Evolutionary conservation across 2,888 invertebrate genomes (phyloP).

Genomic region (Caenorhabditis drosophilae): DNA sequence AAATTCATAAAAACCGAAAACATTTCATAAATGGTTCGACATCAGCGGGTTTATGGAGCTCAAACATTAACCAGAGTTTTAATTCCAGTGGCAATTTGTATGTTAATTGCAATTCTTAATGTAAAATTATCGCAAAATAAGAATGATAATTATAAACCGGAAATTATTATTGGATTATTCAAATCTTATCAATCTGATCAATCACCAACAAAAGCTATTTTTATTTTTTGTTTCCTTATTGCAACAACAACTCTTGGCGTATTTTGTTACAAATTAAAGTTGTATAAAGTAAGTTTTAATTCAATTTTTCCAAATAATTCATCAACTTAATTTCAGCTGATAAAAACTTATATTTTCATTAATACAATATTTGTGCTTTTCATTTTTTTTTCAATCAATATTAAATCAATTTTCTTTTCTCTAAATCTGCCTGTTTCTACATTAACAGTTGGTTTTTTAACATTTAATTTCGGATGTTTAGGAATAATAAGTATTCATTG

Average conservation of each 20-base stretch:
- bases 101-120: conserved; percentile 22
- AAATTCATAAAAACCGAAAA: not conserved
- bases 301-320: too few relatives aligned
- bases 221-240: conserved; percentile 11
- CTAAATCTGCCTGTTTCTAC: conserved; percentile 13
- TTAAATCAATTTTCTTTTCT: conserved; percentile 2
- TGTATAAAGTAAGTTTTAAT: conserved; percentile 13
- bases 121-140: conserved; percentile 2
- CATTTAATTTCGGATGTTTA: conserved; percentile 21
- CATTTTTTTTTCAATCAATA: too few relatives aligned
- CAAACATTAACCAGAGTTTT: conserved; percentile 13
- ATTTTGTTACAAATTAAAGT: conserved; percentile 11
- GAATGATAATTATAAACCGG: not conserved
- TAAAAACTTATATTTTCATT: too few relatives aligned
- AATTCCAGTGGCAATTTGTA: conserved; percentile 23
- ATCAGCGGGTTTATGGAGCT: conserved; percentile 21
- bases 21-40: not conserved
- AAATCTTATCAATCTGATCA: conserved; percentile 17
- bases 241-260: conserved; percentile 14
- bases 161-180: conserved; percentile 20
- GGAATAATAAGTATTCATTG: conserved; percentile 24
- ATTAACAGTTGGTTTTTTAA: conserved; percentile 6
- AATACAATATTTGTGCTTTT: too few relatives aligned
- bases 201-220: conserved; percentile 2
- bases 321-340: too few relatives aligned